A percentile compares a stretch with the other conserved stretches of the same genome.
phyloP scores from a whole-genome alignment of 2,888 invertebrate genomes.

The Chaitophorus viminalis region DNA sequence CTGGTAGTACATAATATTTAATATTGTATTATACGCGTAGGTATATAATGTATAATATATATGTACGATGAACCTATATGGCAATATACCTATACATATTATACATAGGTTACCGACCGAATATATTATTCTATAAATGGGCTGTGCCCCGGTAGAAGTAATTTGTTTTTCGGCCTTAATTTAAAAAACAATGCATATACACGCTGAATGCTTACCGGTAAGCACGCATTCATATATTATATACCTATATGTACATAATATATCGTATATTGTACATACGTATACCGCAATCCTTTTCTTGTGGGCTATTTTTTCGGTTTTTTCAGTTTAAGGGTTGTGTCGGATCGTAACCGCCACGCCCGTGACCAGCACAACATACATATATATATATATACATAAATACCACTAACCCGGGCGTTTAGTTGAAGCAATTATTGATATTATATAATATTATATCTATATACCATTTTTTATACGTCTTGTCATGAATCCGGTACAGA shows the following conservation, averaged over 20 bases:
- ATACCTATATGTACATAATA: too few relatives aligned
- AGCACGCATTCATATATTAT: too few relatives aligned
- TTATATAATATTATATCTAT: too few relatives aligned
- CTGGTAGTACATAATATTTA: neutral
- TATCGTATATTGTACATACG: neutral
- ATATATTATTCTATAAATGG: neutral
- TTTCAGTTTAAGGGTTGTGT: slow-evolving; percentile 22
- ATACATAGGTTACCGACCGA: neutral
- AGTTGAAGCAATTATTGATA: slow-evolving; percentile 13
- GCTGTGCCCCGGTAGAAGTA: slow-evolving; percentile 21
- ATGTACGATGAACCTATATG: too few relatives aligned
- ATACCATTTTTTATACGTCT: neutral
- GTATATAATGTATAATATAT: neutral
- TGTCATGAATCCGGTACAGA: neutral
- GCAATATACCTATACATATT: too few relatives aligned
- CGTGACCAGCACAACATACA: neutral
- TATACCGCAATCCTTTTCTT: neutral
- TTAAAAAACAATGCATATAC: neutral
- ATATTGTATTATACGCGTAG: too few relatives aligned
- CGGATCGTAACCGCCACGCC: slow-evolving; percentile 17
- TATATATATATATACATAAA: too few relatives aligned
- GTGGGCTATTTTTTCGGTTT: neutral
- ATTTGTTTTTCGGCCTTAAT: slow-evolving; percentile 19
- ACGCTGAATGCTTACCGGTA: too few relatives aligned
- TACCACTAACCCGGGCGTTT: neutral